Evolutionary conservation across 1,140 invertebrate genomes (phyloP).

Genomic region (Conus ventricosus): DNA sequence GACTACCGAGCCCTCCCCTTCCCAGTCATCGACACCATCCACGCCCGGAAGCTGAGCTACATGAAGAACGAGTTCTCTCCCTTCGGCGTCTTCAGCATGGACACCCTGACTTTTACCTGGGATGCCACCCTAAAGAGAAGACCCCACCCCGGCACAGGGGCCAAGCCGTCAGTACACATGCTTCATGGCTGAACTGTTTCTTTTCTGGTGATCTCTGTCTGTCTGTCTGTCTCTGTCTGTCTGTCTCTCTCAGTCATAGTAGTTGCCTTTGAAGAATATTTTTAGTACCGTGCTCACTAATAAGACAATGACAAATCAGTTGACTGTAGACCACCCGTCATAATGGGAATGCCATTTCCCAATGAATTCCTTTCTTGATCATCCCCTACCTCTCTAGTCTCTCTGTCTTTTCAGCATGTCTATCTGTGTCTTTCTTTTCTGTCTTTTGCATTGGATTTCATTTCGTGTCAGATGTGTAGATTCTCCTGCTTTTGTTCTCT

Average conservation of each 20-base stretch:
- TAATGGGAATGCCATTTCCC: no score
- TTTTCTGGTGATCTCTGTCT: neutral
- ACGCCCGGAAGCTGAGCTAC: conserved; percentile 85
- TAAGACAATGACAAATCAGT: no score
- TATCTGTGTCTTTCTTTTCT: no score
- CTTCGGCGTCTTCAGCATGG: conserved; percentile 26
- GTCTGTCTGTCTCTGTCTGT: neutral
- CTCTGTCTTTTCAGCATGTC: no score
- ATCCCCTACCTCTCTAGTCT: no score
- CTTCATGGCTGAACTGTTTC: neutral
- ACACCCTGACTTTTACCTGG: conserved; percentile 81
- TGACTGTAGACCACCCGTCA: no score
- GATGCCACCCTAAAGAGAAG: conserved; percentile 78
- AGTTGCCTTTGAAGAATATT: no score
- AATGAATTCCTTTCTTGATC: no score
- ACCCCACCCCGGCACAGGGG: conserved; percentile 80
- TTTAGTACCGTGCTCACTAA: no score
- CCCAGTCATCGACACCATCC: conserved; percentile 97
- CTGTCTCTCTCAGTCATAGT: neutral
- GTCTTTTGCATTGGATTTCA: no score
- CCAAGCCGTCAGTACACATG: conserved; percentile 80
- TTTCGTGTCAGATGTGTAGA: no score
- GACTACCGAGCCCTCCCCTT: conserved; percentile 88
- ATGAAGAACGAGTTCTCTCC: neutral
- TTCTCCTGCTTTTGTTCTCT: no score